A percentile compares a stretch with the other conserved stretches of the same genome.
These are phyloP conservation scores for Acrobeloides nanus DNA, from an alignment of 2,888 invertebrate species.

Conservation along the genomic window DNA sequence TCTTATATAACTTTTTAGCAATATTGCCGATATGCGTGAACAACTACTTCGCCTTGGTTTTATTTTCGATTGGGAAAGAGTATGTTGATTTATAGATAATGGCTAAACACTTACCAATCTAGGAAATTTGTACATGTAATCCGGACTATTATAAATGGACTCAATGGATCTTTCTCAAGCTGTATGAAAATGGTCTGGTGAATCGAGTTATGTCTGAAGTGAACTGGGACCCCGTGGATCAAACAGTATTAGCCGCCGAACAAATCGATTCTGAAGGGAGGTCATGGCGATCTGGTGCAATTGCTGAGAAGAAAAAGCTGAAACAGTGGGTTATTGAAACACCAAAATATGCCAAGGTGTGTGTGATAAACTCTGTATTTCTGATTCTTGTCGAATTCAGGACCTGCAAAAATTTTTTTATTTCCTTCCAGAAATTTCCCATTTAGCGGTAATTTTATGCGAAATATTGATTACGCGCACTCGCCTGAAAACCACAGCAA, in stretches of 20 bases:
- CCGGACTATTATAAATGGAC: conserved; percentile 86
- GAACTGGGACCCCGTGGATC: conserved; percentile 94
- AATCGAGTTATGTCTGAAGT: conserved; percentile 65
- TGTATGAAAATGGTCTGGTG: conserved; percentile 74
- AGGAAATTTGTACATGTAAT: conserved; percentile 72
- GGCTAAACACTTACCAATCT: conserved; percentile 6
- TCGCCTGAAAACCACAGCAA: too few species aligned
- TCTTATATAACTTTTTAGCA: too few species aligned
- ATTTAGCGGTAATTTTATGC: too few species aligned
- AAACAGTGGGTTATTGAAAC: conserved; percentile 92
- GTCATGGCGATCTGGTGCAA: conserved; percentile 86
- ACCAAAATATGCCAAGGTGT: conserved; percentile 60
- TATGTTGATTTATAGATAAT: conserved; percentile 27
- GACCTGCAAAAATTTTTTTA: too few species aligned
- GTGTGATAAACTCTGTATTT: background rate
- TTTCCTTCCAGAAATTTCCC: too few species aligned
- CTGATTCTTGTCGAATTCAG: conserved; percentile 3
- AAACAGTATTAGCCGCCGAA: conserved; percentile 93
- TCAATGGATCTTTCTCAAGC: conserved; percentile 80
- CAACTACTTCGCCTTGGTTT: conserved; percentile 71
- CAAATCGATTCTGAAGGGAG: conserved; percentile 70
- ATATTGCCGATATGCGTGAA: conserved; percentile 74
- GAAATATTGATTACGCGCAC: too few species aligned
- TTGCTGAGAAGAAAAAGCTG: conserved; percentile 77
- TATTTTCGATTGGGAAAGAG: conserved; percentile 83